Percentiles rank a stretch among this genome's conserved stretches.
Evolutionary conservation across 2,888 invertebrate genomes (phyloP).

Genomic region (Pimpla rufipes): DNA sequence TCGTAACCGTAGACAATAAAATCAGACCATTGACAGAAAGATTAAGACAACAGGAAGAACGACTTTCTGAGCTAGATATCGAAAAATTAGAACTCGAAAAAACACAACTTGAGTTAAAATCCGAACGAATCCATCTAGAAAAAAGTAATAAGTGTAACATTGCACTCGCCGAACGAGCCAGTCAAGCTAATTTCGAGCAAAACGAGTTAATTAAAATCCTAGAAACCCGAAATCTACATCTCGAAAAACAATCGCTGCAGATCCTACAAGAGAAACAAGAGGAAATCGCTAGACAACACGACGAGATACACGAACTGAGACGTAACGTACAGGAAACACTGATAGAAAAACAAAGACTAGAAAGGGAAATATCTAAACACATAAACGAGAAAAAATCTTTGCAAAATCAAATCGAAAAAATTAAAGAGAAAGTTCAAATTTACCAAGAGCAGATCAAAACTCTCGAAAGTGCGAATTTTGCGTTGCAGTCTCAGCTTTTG

Average conservation of each 20-base stretch:
- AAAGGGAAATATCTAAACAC: not conserved
- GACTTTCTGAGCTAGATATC: constrained; percentile 3
- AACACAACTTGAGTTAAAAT: not conserved
- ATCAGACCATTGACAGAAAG: constrained; percentile 9
- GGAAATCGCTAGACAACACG: constrained; percentile 14
- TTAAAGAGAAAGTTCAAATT: not conserved
- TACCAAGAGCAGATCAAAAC: constrained; percentile 21
- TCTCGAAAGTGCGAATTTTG: constrained; percentile 29
- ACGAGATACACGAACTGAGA: constrained; percentile 27
- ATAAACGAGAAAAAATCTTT: constrained; percentile 24
- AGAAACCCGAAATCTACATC: constrained; percentile 37
- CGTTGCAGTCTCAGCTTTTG: not conserved
- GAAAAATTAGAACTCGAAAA: constrained; percentile 36
- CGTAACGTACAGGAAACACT: constrained; percentile 18
- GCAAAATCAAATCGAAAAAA: constrained; percentile 17
- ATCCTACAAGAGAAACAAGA: constrained; percentile 18
- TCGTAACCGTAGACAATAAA: not conserved
- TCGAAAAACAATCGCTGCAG: constrained; percentile 4
- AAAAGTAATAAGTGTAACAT: constrained; percentile 2
- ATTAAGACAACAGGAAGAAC: constrained; percentile 19
- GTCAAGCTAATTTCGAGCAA: constrained; percentile 14
- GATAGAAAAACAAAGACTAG: too few species aligned
- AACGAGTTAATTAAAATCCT: constrained; percentile 24
- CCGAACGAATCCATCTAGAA: not conserved
- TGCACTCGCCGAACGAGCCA: constrained; percentile 16